Conservation (phyloP, 1,140 invertebrate genomes). For the Campoletis sonorensis region DNA sequence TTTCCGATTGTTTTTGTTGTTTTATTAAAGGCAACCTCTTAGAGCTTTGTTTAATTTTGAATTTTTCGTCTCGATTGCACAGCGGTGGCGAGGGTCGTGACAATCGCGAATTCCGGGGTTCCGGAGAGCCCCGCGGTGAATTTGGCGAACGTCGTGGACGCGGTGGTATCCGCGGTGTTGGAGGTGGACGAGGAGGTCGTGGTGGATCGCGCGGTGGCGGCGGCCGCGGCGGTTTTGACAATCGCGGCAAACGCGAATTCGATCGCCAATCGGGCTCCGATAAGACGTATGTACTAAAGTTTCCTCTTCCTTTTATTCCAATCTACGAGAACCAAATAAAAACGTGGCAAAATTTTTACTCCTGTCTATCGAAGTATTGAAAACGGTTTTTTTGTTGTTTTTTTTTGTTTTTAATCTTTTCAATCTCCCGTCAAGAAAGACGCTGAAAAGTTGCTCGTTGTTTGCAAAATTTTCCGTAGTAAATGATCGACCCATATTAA, state of each 20-base stretch:
- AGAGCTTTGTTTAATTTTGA: no score
- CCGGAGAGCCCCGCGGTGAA: slow-evolving; percentile 64
- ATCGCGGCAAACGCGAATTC: slow-evolving; percentile 92
- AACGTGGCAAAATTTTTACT: slow-evolving; percentile 53
- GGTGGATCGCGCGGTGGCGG: slow-evolving; percentile 69
- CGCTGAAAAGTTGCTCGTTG: neutral
- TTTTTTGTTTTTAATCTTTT: no score
- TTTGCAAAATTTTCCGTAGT: no score
- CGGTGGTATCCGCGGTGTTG: slow-evolving; percentile 75
- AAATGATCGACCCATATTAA: no score
- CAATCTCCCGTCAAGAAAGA: neutral
- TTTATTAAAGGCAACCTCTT: no score
- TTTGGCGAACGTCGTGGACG: slow-evolving; percentile 68
- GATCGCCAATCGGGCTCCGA: slow-evolving; percentile 96
- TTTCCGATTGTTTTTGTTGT: no score
- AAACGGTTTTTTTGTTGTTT: no score
- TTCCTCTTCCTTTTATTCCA: neutral
- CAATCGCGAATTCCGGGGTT: slow-evolving; percentile 64
- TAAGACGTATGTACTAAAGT: slow-evolving; percentile 84
- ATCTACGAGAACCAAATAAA: neutral
- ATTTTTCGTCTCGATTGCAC: no score
- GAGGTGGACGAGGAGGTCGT: slow-evolving; percentile 74
- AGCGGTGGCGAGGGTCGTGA: slow-evolving; percentile 64
- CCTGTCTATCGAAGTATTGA: neutral
- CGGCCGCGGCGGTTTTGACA: slow-evolving; percentile 79